Percentiles rank a stretch among this genome's conserved stretches.
Conservation (phyloP, 35 echinoderm and acorn worm genomes). For the Patiria miniata region DNA sequence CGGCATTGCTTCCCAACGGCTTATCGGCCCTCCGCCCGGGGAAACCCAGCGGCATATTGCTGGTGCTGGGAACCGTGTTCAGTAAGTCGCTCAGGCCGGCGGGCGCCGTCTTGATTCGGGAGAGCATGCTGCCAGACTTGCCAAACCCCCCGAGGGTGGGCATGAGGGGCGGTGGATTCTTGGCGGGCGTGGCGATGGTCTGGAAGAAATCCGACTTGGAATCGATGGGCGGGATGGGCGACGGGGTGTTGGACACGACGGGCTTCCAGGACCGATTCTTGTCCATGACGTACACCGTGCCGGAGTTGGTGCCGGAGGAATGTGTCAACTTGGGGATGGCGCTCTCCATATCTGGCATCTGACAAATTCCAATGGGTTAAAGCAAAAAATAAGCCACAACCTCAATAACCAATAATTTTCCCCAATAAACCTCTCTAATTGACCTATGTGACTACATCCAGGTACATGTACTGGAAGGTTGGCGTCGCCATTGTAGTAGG, state of each 20-base stretch:
- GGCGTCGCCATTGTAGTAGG: no score
- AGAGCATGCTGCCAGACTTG: no score
- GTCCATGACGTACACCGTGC: constrained; percentile 13
- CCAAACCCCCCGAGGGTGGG: no score
- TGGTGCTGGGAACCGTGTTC: background rate
- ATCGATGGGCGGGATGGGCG: background rate
- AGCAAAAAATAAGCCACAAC: no score
- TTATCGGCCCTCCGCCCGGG: background rate
- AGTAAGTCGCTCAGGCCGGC: background rate
- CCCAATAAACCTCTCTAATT: no score
- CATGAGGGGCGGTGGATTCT: no score
- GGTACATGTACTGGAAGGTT: no score
- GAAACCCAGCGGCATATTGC: background rate
- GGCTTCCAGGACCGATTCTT: background rate
- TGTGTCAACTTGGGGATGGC: no score
- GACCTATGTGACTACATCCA: no score
- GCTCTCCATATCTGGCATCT: no score
- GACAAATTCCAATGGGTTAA: no score
- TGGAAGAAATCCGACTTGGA: background rate
- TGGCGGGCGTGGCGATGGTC: background rate
- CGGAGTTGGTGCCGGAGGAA: background rate
- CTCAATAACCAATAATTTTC: no score
- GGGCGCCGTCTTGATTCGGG: background rate
- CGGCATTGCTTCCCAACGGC: background rate
- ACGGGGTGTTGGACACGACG: background rate